Base-by-base conservation (phyloP, 2,797 vertebrate species). In the Allobates femoralis region DNA sequence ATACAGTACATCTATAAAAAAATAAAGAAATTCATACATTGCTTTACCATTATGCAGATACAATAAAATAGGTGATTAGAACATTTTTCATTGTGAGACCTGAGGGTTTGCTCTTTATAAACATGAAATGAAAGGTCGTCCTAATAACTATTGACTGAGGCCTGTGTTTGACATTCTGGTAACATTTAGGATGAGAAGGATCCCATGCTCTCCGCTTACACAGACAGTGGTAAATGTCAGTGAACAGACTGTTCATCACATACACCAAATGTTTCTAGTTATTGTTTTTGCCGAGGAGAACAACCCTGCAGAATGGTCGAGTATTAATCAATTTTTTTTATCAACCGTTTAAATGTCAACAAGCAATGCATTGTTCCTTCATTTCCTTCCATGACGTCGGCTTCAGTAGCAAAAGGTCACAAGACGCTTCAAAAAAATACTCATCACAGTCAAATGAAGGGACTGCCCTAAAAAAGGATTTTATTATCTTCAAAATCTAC, bases 301-400 rank as follows among this genome's bases (percentile, higher is more conserved):
- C 26, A 34, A 71, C 58, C 83, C 37, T 62, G 41, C 10, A 30
- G 62, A 50, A 73, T 26, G 2, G 85, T 51, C 15, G 30, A 46
- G 64, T 56, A 73, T 79, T 85, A 79, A 85, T 85, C 76, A 62
- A 67, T 83, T 79, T 87, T 79, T 87, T 60, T 79, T 67, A 83
- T 34, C 71, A 83, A 71, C 50, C 74, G 50, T 56, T 79, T 34
- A 86, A 77, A 82, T 83, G 73, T 83, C 55, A 51, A 87, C 86
- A 71, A 71, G 82, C 19, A 83, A 55, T 62, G 51, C 32, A 79
- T 83, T 87, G 86, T 87, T 83, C 16, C 30, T 58, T 78, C 51
- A 79, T 87, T 83, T 8, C 74, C 32, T 78, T 71, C 66, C 32
- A n/a, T 83, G 86, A 79, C 74, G 74, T 87, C 26, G 37, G 1